Conservation (phyloP, 2,797 vertebrate genomes). For the Neoniphon sammara region DNA sequence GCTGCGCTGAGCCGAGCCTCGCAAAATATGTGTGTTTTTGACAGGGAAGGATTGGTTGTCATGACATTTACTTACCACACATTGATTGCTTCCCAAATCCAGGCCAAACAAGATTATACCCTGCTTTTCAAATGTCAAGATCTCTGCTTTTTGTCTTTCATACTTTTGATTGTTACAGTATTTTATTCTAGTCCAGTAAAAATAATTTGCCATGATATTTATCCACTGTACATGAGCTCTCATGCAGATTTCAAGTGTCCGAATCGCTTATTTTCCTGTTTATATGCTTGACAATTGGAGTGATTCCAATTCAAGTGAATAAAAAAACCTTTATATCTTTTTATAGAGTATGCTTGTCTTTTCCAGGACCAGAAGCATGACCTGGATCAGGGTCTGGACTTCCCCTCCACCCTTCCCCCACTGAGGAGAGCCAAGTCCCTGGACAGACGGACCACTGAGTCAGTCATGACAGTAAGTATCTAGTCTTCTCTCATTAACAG, state of each 20-base stretch:
- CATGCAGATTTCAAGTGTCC: too few species aligned
- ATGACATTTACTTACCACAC: slow-evolving; percentile 37
- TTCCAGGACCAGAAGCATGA: slow-evolving; percentile 77
- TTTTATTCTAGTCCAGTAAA: not conserved
- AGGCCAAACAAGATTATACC: not conserved
- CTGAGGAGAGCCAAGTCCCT: slow-evolving; percentile 87
- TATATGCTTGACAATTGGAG: not conserved
- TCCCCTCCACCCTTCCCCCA: slow-evolving; percentile 82
- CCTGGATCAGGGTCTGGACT: slow-evolving; percentile 72
- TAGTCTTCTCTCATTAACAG: not conserved
- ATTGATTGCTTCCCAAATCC: slow-evolving; percentile 14
- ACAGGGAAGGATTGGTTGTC: slow-evolving; percentile 42
- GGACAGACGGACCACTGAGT: slow-evolving; percentile 87
- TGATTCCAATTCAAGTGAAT: not conserved
- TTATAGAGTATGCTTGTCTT: slow-evolving; percentile 18
- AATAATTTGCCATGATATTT: too few species aligned
- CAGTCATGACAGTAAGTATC: slow-evolving; percentile 86
- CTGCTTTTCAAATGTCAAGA: not conserved
- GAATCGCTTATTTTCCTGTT: too few species aligned
- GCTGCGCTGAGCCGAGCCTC: slow-evolving; percentile 28
- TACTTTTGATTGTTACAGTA: not conserved
- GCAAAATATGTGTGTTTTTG: slow-evolving; percentile 28
- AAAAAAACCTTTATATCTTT: not conserved
- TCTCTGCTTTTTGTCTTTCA: not conserved
- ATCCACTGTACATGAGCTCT: too few species aligned